phyloP scores from a whole-genome alignment of 2,113 vertebrate genomes.

The Poeciliopsis prolifica region DNA sequence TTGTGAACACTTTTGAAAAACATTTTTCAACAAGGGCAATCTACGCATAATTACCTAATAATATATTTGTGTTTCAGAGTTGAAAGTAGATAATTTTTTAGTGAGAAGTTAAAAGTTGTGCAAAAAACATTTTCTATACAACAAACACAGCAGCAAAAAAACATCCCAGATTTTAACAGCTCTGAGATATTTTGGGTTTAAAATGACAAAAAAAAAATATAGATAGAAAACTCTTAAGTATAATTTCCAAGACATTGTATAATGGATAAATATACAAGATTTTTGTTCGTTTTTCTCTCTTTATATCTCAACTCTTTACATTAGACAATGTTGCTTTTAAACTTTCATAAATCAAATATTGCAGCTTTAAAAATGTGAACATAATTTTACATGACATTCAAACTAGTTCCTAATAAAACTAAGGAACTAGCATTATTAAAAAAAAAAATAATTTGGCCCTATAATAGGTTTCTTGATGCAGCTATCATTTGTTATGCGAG shows the following conservation, averaged over 20 bases:
- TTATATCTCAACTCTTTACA: not conserved
- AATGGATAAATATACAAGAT: not conserved
- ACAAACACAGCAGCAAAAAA: no score
- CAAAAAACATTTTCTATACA: no score
- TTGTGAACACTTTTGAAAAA: not conserved
- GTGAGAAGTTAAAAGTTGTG: no score
- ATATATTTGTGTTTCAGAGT: no score
- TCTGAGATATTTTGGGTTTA: no score
- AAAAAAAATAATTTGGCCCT: not conserved
- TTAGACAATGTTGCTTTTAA: not conserved
- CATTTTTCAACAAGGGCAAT: no score
- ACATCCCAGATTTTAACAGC: no score
- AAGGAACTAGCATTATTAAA: no score
- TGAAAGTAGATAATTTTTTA: no score
- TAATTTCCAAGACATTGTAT: not conserved
- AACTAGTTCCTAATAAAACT: not conserved
- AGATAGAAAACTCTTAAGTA: no score
- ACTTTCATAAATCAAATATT: not conserved
- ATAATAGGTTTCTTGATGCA: not conserved
- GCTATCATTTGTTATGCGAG: not conserved
- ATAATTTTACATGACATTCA: not conserved
- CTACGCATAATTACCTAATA: no score
- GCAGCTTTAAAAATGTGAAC: not conserved
- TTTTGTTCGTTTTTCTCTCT: not conserved
- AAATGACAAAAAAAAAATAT: no score